phyloP scores from a whole-genome alignment of 2,113 vertebrate genomes.

The Sphyrna mokarran region DNA sequence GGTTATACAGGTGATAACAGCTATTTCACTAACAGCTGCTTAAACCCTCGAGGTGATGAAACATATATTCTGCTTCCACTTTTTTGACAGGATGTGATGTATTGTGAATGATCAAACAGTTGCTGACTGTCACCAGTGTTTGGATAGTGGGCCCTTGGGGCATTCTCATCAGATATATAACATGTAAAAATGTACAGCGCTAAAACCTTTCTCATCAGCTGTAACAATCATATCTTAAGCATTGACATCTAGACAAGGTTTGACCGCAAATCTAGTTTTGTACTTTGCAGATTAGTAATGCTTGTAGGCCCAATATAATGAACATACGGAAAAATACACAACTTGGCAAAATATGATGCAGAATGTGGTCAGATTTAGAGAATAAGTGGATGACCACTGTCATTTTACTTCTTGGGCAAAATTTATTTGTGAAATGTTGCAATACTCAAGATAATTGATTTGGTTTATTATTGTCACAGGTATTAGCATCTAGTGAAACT shows the following conservation, averaged over 20 bases:
- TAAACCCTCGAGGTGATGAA: background rate
- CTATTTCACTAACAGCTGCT: conserved; percentile 30
- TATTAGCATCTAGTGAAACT: no score
- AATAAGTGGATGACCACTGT: background rate
- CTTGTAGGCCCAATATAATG: background rate
- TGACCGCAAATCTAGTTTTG: background rate
- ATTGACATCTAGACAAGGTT: background rate
- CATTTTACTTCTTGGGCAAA: background rate
- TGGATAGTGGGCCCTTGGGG: background rate
- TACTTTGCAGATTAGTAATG: background rate
- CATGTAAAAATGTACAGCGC: no score
- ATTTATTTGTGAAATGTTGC: background rate
- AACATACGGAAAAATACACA: background rate
- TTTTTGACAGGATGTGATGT: background rate
- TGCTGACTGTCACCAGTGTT: background rate
- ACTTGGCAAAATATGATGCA: background rate
- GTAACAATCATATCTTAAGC: background rate
- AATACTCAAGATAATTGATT: background rate
- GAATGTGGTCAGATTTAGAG: background rate
- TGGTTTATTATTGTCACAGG: no score
- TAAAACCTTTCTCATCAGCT: background rate
- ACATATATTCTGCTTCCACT: background rate
- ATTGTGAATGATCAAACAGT: background rate
- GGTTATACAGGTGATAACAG: background rate
- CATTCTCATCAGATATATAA: background rate